Conservation (phyloP, 1,140 invertebrate species). For the Tetramorium parvispinum region DNA sequence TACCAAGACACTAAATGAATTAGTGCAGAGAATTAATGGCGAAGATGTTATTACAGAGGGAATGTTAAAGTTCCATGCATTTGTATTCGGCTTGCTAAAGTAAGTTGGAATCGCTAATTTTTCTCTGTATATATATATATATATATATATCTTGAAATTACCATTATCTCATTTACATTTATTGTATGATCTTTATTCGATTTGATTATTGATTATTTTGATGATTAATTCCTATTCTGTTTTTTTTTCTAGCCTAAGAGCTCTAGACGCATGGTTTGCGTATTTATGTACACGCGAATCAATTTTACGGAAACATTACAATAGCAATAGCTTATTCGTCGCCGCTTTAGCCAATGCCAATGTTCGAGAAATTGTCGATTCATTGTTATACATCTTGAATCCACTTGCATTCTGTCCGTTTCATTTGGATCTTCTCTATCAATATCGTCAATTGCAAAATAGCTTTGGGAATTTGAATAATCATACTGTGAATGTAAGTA, state of each 20-base stretch:
- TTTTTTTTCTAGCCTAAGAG: conserved; percentile 88
- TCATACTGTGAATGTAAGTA: conserved; percentile 85
- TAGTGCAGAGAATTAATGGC: conserved; percentile 93
- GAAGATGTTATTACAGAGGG: conserved; percentile 94
- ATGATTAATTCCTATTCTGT: conserved; percentile 47
- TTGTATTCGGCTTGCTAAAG: conserved; percentile 95
- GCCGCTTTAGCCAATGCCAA: conserved; percentile 88
- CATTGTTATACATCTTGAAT: conserved; percentile 90
- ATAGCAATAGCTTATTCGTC: conserved; percentile 89
- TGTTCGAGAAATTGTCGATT: conserved; percentile 89
- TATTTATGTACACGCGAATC: conserved; percentile 93
- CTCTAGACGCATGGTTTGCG: conserved; percentile 94
- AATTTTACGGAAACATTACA: conserved; percentile 93
- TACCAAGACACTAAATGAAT: conserved; percentile 94
- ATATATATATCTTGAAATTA: neutral
- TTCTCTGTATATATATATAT: neutral
- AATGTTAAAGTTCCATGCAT: conserved; percentile 95
- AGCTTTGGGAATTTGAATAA: conserved; percentile 90
- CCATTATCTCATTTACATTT: neutral
- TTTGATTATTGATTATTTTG: neutral
- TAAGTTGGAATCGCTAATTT: conserved; percentile 84
- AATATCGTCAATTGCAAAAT: conserved; percentile 91
- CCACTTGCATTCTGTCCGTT: conserved; percentile 92
- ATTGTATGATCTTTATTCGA: neutral
- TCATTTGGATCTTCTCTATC: conserved; percentile 92